Evolutionary conservation across 2,113 vertebrate genomes (phyloP).

Genomic region (Coreoperca whiteheadi): DNA sequence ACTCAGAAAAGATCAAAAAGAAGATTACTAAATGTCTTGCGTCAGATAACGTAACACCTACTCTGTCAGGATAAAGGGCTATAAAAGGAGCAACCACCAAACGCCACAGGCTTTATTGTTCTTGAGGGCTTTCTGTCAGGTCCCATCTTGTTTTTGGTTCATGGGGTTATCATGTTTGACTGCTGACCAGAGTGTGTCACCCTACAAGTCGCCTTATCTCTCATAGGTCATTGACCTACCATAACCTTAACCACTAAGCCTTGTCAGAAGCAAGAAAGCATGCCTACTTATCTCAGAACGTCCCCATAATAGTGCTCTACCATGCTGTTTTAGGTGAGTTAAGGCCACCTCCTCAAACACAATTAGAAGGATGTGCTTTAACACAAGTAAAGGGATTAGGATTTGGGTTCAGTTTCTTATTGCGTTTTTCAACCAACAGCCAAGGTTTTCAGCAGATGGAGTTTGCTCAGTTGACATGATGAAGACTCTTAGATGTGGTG

Average conservation of each 20-base stretch:
- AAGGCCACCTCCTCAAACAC: slow-evolving; percentile 27
- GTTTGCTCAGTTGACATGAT: background rate
- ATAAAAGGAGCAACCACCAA: background rate
- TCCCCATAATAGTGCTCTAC: slow-evolving; percentile 17
- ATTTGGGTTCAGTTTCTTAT: background rate
- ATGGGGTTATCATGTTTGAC: slow-evolving; percentile 54
- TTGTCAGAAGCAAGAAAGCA: slow-evolving; percentile 38
- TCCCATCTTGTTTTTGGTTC: slow-evolving; percentile 44
- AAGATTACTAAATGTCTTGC: background rate
- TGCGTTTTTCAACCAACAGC: no score
- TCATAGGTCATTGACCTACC: slow-evolving; percentile 30
- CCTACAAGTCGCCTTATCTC: slow-evolving; percentile 41
- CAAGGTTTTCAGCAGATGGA: background rate
- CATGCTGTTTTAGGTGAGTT: background rate
- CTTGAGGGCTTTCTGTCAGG: slow-evolving; percentile 30
- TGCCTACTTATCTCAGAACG: slow-evolving; percentile 43
- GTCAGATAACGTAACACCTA: background rate
- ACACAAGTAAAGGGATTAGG: background rate
- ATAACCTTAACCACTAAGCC: slow-evolving; percentile 2
- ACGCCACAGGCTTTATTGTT: slow-evolving; percentile 4
- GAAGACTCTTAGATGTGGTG: background rate
- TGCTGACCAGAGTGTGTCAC: background rate
- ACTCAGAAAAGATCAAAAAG: background rate
- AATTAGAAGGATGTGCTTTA: slow-evolving; percentile 18
- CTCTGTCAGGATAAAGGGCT: background rate